Conservation (phyloP, 2,888 invertebrate species). For the Brachyopa scutellaris region DNA sequence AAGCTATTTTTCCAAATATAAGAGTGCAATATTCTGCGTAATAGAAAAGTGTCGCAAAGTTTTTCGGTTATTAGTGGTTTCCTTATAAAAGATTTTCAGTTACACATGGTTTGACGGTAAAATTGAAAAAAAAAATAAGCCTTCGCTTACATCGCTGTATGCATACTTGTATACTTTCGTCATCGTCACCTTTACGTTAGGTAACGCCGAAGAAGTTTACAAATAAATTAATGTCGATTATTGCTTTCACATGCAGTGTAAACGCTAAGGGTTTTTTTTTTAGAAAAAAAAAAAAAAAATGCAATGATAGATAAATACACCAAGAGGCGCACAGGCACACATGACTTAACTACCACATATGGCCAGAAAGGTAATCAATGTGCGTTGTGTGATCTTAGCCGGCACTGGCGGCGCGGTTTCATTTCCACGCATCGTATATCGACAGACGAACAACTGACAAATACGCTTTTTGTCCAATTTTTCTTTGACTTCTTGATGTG, state of each 20-base stretch:
- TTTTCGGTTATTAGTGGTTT: too few relatives aligned
- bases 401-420: constrained; percentile 2
- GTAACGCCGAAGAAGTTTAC: constrained; percentile 18
- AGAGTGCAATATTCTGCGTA: too few relatives aligned
- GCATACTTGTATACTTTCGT: constrained; percentile 23
- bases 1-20: too few relatives aligned
- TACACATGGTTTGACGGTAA: too few relatives aligned
- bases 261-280: constrained; percentile 22
- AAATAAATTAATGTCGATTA: constrained; percentile 39
- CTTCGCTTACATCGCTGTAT: constrained; percentile 29
- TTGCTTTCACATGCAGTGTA: constrained; percentile 47
- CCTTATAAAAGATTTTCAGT: too few relatives aligned
- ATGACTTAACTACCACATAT: constrained; percentile 27
- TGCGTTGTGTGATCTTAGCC: constrained; percentile 49
- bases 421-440: constrained; percentile 49
- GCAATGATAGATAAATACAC: constrained; percentile 59
- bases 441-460: constrained; percentile 55
- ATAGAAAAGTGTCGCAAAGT: too few relatives aligned
- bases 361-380: constrained; percentile 18
- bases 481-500: constrained; percentile 29
- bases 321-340: constrained; percentile 18
- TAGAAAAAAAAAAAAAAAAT: constrained; percentile 14
- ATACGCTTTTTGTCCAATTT: constrained; percentile 46
- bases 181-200: constrained; percentile 41
- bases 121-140: constrained; percentile 10